Evolutionary conservation across 2,888 invertebrate species (phyloP), one percentile per base, ranked within the genome.

Genomic region (Morpho helenor): DNA sequence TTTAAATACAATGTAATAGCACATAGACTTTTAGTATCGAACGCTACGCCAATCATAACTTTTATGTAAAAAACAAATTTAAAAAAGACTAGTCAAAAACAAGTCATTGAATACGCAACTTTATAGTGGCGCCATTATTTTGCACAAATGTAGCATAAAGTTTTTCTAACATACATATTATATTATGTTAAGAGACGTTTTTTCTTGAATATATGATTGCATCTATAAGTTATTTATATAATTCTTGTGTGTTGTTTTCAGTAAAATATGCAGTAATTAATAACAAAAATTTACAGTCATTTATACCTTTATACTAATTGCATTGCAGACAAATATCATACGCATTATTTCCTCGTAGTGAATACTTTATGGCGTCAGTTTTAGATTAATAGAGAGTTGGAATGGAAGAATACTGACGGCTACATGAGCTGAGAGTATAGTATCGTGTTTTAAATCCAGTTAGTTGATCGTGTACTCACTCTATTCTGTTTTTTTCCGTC

Each of bases 191-290:
- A 31, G 31, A 31, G 31, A 31, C 31, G 31, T 31, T 31, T 31
- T 31, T 31, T 31, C 31, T 31, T 31, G 31, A 31, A 31, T 31
- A 31, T 31, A 31, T 31, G 5, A 31, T 31, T 3, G 31, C 31
- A 31, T 31, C 2, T 31, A 31, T 31, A 31, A 31, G 3, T 31
- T 31, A 31, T 31, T 31, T 31, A 31, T 31, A 31, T 2, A 31
- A 31, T 31, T 31, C 31, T 31, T 31, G 5, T 31, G 3, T 31
- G 31, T 52, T 9, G 40, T 52, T n/a, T 40, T 22, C 8, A 16
- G 42, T 45, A 40, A 46, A 52, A 52, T 46, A 52, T 52, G 52
- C 46, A 10, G 42, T 40, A 16, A 52, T 52, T 52, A 46, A 45
- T 45, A 52, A 39, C 7, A 52, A 52, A 7, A 52, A 52, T 52